Evolutionary conservation across 1,140 invertebrate genomes (phyloP), one percentile per base, ranked within the genome.

Genomic region (Rhopalosiphum padi): DNA sequence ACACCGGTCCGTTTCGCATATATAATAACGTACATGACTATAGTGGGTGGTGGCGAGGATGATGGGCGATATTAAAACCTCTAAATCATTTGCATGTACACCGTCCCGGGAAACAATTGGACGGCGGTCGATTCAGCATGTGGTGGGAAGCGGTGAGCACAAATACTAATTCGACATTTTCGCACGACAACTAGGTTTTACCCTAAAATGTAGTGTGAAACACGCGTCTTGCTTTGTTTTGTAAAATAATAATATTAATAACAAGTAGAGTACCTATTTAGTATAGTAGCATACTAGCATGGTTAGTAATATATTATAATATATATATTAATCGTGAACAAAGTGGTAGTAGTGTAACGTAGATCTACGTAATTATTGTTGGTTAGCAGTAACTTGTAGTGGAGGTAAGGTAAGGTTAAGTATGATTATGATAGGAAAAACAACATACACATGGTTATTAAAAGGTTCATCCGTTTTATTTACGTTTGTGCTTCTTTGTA

Each of bases 51-150:
- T 6, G 6, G n/a, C 41, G 43, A 23, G 60, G 30, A 30, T 77
- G 60, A 77, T 77, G 91, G 77, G 68, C 2, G 30, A 92, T 92
- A 92, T 92, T 92, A 92, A 92, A 93, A 93, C 91, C 91, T 48
- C 48, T 93, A 93, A 93, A 93, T 93, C 91, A 93, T 93, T 93
- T 86, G 82, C 91, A 86, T 93, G 82, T 92, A 82, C 46, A 41
- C 43, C 82, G 77, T 82, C 35, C 35, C 46, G 68, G 82, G 48
- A 93, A 55, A 93, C 91, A 86, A 93, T 93, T 41, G 91, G 48
- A n/a, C 91, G 60, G 46, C 48, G 43, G 90, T 89, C 9, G 77
- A 22, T 35, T 35, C 30, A 30, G n/a, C n/a, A 43, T 25, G 21
- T n/a, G 60, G 60, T 30, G 53, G 60, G 60, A 5, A 51, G 91